Conservation (phyloP, 2,888 invertebrate genomes). For the Tyria jacobaeae region DNA sequence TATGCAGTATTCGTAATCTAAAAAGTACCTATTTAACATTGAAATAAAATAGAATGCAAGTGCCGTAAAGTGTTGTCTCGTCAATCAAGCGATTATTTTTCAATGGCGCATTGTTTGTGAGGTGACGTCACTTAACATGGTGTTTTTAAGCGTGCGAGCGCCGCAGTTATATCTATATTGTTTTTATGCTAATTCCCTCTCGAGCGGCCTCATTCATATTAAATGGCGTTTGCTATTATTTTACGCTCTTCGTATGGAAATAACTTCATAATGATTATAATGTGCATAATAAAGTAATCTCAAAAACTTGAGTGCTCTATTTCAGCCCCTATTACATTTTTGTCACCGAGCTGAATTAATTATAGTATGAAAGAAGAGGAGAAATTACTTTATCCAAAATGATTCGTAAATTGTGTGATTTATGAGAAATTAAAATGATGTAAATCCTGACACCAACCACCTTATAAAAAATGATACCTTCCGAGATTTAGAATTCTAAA, state of each 20-base stretch:
- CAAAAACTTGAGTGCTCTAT: neutral
- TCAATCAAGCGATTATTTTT: conserved; percentile 29
- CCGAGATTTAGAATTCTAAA: no score
- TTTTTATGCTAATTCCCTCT: conserved; percentile 31
- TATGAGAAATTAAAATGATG: no score
- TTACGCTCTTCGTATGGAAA: conserved; percentile 2
- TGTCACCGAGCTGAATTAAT: no score
- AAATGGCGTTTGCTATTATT: conserved; percentile 3
- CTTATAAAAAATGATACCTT: no score
- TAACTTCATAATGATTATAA: conserved; percentile 1
- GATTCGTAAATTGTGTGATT: no score
- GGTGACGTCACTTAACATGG: conserved; percentile 34
- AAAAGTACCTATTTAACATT: conserved; percentile 7
- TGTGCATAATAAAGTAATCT: neutral
- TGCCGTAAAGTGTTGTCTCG: conserved; percentile 22
- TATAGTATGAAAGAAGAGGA: no score
- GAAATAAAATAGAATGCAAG: conserved; percentile 14
- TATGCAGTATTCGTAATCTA: neutral
- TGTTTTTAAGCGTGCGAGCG: conserved; percentile 25
- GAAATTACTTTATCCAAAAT: no score
- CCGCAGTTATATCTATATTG: conserved; percentile 28
- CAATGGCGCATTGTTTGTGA: conserved; percentile 30
- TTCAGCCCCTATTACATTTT: no score
- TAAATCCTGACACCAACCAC: no score
- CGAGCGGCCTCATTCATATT: conserved; percentile 14